Evolutionary conservation across 2,113 vertebrate species (phyloP), one percentile per base, ranked within the genome.

Genomic region (Gallinago undulata): DNA sequence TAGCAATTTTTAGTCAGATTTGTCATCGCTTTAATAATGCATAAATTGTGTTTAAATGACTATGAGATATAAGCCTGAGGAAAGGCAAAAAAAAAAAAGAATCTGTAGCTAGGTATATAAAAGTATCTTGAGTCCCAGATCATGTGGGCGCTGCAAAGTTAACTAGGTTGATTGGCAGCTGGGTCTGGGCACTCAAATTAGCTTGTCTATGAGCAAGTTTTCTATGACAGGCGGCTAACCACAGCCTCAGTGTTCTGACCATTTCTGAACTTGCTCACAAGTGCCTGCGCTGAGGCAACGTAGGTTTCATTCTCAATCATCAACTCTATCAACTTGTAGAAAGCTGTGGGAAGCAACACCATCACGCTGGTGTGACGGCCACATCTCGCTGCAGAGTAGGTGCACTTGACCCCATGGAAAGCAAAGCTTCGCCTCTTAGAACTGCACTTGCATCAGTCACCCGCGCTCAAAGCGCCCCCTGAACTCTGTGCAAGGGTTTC

Each of bases 141-240:
- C 86, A 67, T 74, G 75, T 51, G 72, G 79, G 66, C 24, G 17
- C 31, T 62, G 84, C 41, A 13, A 72, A 93, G 87, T 87, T 89
- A 94, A 94, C 78, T 53, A 62, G 84, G 84, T 50, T 97, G 94
- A 97, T 86, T 95, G 94, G 95, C 96, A 96, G 91, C 67, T 85
- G 41, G 75, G 94, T n/a, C 95, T 96, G 96, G 93, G 79, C 82
- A 93, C 95, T 94, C 63, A 55, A 93, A 96, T 96, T 97, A 97
- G 94, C 94, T 67, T 70, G 75, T 85, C 91, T 87, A 37, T 53
- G 67, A 89, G 60, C 79, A 94, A 80, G 90, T 87, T 91, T 87
- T 90, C 77, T 89, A 41, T 64, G 70, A 72, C 84, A 94, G 84
- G 70, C 62, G 24, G 28, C 62, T 72, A 87, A 69, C 30, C 0